These are phyloP conservation scores for Propithecus perrieri DNA, from an alignment of 2,797 vertebrate genomes.

Conservation along the genomic window DNA sequence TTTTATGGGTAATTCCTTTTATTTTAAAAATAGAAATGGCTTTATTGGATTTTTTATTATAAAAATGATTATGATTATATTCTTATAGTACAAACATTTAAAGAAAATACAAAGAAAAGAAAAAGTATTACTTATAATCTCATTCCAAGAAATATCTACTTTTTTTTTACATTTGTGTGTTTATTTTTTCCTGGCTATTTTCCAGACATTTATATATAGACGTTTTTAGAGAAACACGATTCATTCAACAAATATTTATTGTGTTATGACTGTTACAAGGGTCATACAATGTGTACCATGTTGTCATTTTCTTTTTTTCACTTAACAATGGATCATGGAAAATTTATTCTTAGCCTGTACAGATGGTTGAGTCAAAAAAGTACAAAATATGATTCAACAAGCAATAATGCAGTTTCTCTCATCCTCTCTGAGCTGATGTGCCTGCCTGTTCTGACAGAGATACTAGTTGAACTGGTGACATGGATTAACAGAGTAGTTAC, in stretches of 20 bases:
- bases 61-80: conserved; percentile 12
- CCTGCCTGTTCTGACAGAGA: neutral
- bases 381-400: neutral
- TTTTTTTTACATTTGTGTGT: neutral
- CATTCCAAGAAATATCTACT: neutral
- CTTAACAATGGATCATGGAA: neutral
- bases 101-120: neutral
- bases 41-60: neutral
- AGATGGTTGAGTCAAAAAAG: neutral
- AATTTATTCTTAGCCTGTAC: neutral
- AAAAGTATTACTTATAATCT: neutral
- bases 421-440: neutral
- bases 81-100: neutral
- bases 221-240: conserved; percentile 13
- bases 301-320: conserved; percentile 27
- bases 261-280: neutral
- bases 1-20: neutral
- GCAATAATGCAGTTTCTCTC: neutral
- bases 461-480: neutral
- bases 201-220: neutral
- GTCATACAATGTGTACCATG: neutral
- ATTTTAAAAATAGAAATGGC: neutral
- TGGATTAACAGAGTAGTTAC: neutral
- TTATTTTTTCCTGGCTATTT: conserved; percentile 10
- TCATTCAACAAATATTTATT: conserved; percentile 37